These are phyloP conservation scores for Dicaeum eximium DNA, from an alignment of 2,113 vertebrate genomes.

Conservation along the genomic window DNA sequence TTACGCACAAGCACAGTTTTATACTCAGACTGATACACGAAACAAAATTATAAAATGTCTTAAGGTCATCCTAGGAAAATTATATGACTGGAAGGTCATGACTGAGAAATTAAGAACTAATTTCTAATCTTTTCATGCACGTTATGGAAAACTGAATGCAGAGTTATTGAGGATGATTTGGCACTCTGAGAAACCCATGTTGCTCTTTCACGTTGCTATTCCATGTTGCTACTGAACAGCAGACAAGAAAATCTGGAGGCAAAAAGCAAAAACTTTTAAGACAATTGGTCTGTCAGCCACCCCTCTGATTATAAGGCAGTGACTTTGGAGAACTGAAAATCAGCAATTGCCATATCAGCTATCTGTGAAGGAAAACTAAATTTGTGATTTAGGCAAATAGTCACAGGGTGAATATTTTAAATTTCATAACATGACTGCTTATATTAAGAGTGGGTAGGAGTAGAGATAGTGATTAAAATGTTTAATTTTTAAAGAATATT, in stretches of 20 bases:
- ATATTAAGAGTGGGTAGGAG: not conserved
- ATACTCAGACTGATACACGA: slow-evolving; percentile 24
- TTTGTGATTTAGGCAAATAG: not conserved
- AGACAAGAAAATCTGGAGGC: not conserved
- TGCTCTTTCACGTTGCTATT: not conserved
- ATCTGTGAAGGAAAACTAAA: not conserved
- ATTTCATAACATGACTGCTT: not conserved
- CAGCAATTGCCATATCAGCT: not conserved
- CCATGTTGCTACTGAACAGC: not conserved
- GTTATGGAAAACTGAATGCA: not conserved
- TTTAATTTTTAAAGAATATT: not conserved
- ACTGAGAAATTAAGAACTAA: slow-evolving; percentile 7
- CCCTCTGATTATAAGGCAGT: not conserved
- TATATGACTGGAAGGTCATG: not conserved
- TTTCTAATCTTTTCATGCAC: not conserved
- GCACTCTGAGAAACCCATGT: not conserved
- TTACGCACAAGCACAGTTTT: slow-evolving; percentile 20
- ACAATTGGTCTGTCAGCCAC: not conserved
- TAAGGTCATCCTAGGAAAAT: slow-evolving; percentile 54
- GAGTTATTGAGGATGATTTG: not conserved
- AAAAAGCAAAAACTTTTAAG: not conserved
- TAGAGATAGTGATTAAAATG: not conserved
- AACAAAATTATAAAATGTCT: slow-evolving; percentile 45
- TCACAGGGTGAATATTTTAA: not conserved
- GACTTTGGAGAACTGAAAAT: not conserved